Evolutionary conservation across 2,888 invertebrate species (phyloP), one percentile per base, ranked within the genome.

Genomic region (Tetragonula carbonaria): DNA sequence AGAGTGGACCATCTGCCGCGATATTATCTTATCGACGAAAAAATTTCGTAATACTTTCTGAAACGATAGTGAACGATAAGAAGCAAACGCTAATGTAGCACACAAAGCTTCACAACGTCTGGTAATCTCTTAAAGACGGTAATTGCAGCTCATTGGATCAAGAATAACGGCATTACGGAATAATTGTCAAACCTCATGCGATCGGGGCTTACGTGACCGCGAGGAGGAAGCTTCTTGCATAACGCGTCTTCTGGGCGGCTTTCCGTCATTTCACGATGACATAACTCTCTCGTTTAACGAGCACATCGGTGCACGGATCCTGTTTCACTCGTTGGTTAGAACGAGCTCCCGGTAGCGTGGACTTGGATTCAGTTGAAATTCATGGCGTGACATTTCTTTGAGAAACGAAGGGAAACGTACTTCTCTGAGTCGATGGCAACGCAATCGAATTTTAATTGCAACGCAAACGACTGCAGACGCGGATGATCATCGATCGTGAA

Each of bases 121-220:
- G 62, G 23, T 67, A 76, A 83, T 83, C 83, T 65, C 28, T 74
- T 84, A 72, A 84, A 55, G 72, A 62, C 53, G 51, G 57, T 80
- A 74, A 84, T 62, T 77, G 70, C 73, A 28, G 51, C 50, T 85
- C 80, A 85, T 85, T 84, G 85, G 85, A 85, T 85, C 55, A 51
- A 51, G 66, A 51, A 67, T 84, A 70, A 78, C 55, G 84, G 62
- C 67, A 74, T 84, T 84, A 84, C 55, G 50, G 84, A 83, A 72
- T 78, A 83, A 84, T 84, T 78, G 84, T 84, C 78, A 83, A 74
- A 77, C n/a, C 66, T 84, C 78, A n/a, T 78, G 71, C 67, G 74
- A 84, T 55, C 84, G 67, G n/a, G 8, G 45, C 45, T 78, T 84
- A 67, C 66, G 68, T 84, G 74, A 84, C 74, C 28, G 65, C 14